phyloP scores from a whole-genome alignment of 1,140 invertebrate genomes.

The Drosophila ficusphila region DNA sequence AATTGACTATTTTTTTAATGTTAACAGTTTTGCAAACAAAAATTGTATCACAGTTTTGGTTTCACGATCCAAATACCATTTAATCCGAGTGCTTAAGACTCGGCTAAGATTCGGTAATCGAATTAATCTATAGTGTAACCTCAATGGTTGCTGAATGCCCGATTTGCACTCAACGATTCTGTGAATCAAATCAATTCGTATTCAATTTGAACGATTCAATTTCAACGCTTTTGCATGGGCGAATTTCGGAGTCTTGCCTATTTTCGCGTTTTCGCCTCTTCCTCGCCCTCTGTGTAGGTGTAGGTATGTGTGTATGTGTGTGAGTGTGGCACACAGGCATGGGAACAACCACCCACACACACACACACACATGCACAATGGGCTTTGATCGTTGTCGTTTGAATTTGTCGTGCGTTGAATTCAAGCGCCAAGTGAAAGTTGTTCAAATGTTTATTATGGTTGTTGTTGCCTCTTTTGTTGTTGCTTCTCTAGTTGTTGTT shows the following conservation, averaged over 20 bases:
- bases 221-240: conserved; percentile 41
- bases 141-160: too few species aligned
- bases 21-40: too few species aligned
- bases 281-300: conserved; percentile 46
- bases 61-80: too few species aligned
- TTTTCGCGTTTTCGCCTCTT: conserved; percentile 18
- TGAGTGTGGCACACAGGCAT: neutral
- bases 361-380: conserved; percentile 27
- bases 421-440: conserved; percentile 83
- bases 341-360: conserved; percentile 17
- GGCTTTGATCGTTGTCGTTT: conserved; percentile 63
- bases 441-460: conserved; percentile 80
- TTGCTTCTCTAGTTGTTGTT: conserved; percentile 5
- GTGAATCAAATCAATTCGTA: conserved; percentile 8
- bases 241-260: conserved; percentile 39
- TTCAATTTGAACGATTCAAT: conserved; percentile 17
- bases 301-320: conserved; percentile 9
- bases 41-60: too few species aligned
- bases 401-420: conserved; percentile 82
- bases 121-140: too few species aligned
- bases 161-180: neutral
- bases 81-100: too few species aligned
- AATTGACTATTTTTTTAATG: too few species aligned
- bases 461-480: conserved; percentile 43
- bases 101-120: neutral